These are phyloP conservation scores for Cercopithecus mona DNA, from an alignment of 2,113 vertebrate species.

Conservation along the genomic window DNA sequence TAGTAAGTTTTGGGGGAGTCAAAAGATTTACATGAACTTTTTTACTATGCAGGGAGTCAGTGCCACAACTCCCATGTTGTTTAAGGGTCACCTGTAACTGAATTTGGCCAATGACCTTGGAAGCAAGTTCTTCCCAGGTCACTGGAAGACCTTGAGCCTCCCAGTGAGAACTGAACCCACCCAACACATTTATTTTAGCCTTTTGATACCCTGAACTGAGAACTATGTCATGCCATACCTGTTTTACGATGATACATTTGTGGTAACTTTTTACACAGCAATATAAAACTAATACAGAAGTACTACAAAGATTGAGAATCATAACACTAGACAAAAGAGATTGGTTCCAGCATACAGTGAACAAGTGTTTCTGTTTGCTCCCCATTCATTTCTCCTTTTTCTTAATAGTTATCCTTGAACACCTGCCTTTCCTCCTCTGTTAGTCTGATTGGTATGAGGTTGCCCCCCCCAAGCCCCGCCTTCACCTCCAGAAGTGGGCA, in stretches of 20 bases:
- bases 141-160: neutral
- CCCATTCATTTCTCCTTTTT: neutral
- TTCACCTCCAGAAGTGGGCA: neutral
- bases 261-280: neutral
- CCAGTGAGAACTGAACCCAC: neutral
- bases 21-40: neutral
- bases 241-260: neutral
- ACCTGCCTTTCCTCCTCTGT: neutral
- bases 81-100: neutral
- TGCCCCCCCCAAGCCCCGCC: neutral
- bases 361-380: neutral
- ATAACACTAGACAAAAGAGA: neutral
- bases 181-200: neutral
- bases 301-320: neutral
- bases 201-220: neutral
- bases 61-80: neutral
- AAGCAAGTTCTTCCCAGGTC: neutral
- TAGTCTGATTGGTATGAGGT: neutral
- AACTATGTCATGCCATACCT: neutral
- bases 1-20: neutral
- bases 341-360: neutral
- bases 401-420: neutral
- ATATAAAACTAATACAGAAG: neutral
- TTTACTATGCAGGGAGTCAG: neutral
- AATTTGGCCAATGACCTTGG: neutral